Conservation (phyloP, 2,797 vertebrate species). For the Onychomys arenicola region DNA sequence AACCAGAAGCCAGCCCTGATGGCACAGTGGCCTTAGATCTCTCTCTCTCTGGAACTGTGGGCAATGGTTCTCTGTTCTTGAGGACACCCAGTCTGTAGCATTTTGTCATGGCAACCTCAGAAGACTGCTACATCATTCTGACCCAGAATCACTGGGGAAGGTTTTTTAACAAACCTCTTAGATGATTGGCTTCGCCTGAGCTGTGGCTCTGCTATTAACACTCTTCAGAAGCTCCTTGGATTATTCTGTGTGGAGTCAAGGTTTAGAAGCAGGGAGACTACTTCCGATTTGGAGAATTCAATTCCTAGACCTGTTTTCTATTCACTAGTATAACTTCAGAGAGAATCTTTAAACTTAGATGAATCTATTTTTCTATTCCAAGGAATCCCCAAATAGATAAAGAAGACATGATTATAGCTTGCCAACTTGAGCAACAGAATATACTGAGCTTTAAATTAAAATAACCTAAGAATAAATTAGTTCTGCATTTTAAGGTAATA, state of each 20-base stretch:
- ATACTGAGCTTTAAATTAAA: conserved; percentile 73
- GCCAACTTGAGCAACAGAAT: conserved; percentile 69
- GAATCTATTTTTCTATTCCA: conserved; percentile 71
- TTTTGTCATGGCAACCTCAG: not conserved
- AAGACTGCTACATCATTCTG: not conserved
- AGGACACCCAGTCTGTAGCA: not conserved
- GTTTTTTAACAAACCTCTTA: not conserved
- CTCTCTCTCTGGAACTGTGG: not conserved
- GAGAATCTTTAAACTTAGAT: conserved; percentile 70
- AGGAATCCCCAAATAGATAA: conserved; percentile 76
- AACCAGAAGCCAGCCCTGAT: not conserved
- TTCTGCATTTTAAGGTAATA: conserved; percentile 57
- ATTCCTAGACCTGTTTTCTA: not conserved
- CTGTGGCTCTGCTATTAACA: not conserved
- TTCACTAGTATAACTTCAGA: conserved; percentile 60
- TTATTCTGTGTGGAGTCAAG: not conserved
- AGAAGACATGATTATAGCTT: conserved; percentile 67
- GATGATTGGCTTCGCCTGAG: not conserved
- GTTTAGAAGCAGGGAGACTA: not conserved
- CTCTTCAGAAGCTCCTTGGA: not conserved
- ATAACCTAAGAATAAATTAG: conserved; percentile 66
- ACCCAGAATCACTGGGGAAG: not conserved
- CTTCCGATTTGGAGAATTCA: conserved; percentile 38
- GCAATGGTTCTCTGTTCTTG: not conserved
- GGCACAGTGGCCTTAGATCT: not conserved